Evolutionary conservation across 2,888 invertebrate species (phyloP).

Genomic region (Cheilosia grossa): DNA sequence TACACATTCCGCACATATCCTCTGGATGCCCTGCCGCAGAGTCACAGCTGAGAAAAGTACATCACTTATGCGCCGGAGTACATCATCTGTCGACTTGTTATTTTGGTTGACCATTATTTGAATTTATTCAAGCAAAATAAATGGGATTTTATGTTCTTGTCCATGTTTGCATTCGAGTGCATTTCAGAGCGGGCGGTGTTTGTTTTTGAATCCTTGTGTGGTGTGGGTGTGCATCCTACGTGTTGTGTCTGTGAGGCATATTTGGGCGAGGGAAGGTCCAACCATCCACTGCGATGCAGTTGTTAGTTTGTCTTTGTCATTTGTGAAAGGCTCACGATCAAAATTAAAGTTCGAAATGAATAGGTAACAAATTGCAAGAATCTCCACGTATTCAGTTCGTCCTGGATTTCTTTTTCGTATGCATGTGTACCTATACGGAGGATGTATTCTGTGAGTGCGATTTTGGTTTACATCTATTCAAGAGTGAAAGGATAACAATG

Average conservation of each 20-base stretch:
- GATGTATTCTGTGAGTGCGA: slow-evolving; percentile 33
- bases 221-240: background rate
- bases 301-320: slow-evolving; percentile 73
- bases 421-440: background rate
- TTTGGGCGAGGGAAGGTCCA: background rate
- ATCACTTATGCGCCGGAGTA: slow-evolving; percentile 74
- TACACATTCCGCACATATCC: slow-evolving; percentile 3
- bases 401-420: slow-evolving; percentile 2
- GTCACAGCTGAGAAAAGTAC: slow-evolving; percentile 75
- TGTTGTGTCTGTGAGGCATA: slow-evolving; percentile 26
- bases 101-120: slow-evolving; percentile 75
- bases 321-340: slow-evolving; percentile 71
- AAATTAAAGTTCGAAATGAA: slow-evolving; percentile 74
- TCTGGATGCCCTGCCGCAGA: slow-evolving; percentile 58
- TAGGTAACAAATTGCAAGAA: slow-evolving; percentile 74
- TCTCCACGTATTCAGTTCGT: slow-evolving; percentile 16
- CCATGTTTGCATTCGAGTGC: slow-evolving; percentile 72
- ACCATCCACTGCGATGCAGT: slow-evolving; percentile 45
- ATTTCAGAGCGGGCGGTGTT: slow-evolving; percentile 60
- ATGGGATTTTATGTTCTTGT: slow-evolving; percentile 74
- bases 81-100: slow-evolving; percentile 75
- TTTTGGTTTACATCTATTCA: slow-evolving; percentile 68
- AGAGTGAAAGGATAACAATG: slow-evolving; percentile 67
- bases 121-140: slow-evolving; percentile 75
- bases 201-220: slow-evolving; percentile 9